These are phyloP conservation scores for Drosophila ezoana DNA, from an alignment of 2,888 invertebrate genomes.

Conservation along the genomic window DNA sequence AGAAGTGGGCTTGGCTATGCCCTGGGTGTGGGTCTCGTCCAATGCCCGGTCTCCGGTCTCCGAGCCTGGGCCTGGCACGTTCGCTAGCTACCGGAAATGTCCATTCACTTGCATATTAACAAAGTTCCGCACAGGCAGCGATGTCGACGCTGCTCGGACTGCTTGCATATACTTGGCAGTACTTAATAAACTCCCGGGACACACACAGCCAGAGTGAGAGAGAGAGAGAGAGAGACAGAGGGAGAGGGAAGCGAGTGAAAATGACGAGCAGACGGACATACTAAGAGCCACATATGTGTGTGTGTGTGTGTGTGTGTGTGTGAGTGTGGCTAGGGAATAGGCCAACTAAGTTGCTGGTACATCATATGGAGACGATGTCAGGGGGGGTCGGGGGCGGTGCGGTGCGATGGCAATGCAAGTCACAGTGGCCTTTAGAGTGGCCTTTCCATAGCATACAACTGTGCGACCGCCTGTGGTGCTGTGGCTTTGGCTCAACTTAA, in stretches of 20 bases:
- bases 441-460: conserved; percentile 71
- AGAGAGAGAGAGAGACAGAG: conserved; percentile 3
- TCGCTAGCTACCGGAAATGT: conserved; percentile 79
- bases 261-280: conserved; percentile 35
- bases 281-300: conserved; percentile 4
- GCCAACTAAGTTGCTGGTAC: conserved; percentile 66
- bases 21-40: conserved; percentile 16
- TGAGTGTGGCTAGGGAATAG: conserved; percentile 34
- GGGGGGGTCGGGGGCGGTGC: not conserved
- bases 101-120: conserved; percentile 81
- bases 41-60: conserved; percentile 18
- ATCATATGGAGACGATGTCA: conserved; percentile 45
- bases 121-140: conserved; percentile 72
- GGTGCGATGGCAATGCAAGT: conserved; percentile 36
- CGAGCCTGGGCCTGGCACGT: conserved; percentile 58
- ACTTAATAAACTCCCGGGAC: conserved; percentile 76
- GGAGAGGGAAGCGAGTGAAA: conserved; percentile 14
- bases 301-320: not conserved
- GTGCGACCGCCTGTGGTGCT: conserved; percentile 66
- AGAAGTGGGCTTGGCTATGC: conserved; percentile 42
- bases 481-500: conserved; percentile 50
- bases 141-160: conserved; percentile 38
- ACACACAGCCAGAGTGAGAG: conserved; percentile 20
- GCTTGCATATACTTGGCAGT: conserved; percentile 72
- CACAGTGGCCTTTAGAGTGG: conserved; percentile 56